A percentile compares a stretch with the other conserved stretches of the same genome.
These are phyloP conservation scores for Ormyrus pomaceus DNA, from an alignment of 2,888 invertebrate species.

Conservation along the genomic window DNA sequence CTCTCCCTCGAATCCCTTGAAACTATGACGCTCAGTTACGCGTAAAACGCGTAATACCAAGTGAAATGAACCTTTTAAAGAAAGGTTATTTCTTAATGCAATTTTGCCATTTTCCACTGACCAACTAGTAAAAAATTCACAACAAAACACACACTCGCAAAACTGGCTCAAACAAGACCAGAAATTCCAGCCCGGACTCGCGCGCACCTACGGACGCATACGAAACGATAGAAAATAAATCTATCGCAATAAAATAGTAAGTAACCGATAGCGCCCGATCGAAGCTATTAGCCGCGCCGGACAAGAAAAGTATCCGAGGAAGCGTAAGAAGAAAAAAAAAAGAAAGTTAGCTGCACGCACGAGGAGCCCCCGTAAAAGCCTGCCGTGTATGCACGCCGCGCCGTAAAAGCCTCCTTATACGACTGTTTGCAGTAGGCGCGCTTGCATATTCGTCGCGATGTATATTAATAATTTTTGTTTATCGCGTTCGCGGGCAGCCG, in stretches of 20 bases:
- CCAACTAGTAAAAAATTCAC: too few species aligned
- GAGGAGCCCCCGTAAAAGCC: background rate
- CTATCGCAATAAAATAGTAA: constrained; percentile 48
- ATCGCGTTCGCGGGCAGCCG: background rate
- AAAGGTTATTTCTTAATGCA: too few species aligned
- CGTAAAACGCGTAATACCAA: too few species aligned
- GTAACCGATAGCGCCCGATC: constrained; percentile 31
- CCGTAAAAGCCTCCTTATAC: background rate
- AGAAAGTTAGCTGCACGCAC: too few species aligned
- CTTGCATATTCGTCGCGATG: background rate
- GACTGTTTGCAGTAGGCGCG: constrained; percentile 3
- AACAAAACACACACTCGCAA: background rate
- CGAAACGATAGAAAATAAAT: constrained; percentile 47
- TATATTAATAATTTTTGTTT: constrained; percentile 42
- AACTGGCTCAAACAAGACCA: background rate
- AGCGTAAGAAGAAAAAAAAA: background rate
- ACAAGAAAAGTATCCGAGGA: background rate
- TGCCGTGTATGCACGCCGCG: background rate
- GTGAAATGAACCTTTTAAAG: too few species aligned
- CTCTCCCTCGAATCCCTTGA: too few species aligned
- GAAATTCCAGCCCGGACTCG: constrained; percentile 7
- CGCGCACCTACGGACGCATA: background rate
- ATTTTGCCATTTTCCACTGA: too few species aligned
- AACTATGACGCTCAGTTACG: too few species aligned
- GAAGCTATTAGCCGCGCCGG: background rate